phyloP scores from a whole-genome alignment of 2,113 vertebrate species.

The Macaca fascicularis region T2T-MFA8v1.1 NC_088389.1:82130501-82131000 shows the following conservation, averaged over 20 bases:
- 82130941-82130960: neutral
- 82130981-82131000: constrained; percentile 26
- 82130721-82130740: neutral
- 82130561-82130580: too few relatives aligned
- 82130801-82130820: neutral
- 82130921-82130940: neutral
- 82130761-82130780: neutral
- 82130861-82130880: neutral
- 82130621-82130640: neutral
- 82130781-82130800: neutral
- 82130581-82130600: too few relatives aligned
- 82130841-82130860: neutral
- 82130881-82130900: neutral
- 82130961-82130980: constrained; percentile 30
- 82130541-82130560: too few relatives aligned
- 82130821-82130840: neutral
- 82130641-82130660: constrained; percentile 8
- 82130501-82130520: too few relatives aligned
- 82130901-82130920: neutral
- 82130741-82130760: neutral
- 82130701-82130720: neutral
- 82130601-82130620: neutral
- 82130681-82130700: neutral
- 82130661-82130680: constrained; percentile 6
- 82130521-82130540: too few relatives aligned